A percentile compares a stretch with the other conserved stretches of the same genome.
phyloP scores from a whole-genome alignment of 2,797 vertebrate species.

The Aulostomus chinensis region DNA sequence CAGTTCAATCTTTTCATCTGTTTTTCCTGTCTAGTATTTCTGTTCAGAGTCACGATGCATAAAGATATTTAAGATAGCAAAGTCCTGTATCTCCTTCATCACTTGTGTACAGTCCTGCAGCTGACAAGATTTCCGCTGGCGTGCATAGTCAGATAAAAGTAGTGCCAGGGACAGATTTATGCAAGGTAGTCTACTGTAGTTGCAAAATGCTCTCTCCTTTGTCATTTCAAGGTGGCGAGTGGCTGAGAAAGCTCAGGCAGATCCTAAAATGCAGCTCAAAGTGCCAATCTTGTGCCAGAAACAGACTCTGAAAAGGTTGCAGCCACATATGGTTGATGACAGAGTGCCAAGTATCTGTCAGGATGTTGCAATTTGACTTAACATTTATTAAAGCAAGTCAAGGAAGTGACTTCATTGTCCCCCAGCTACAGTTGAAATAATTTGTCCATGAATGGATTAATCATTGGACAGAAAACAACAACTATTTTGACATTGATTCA shows the following conservation, averaged over 20 bases:
- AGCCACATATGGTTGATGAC: constrained; percentile 4
- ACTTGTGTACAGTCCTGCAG: background rate
- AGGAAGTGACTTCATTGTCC: constrained; percentile 1
- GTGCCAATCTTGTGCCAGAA: no score
- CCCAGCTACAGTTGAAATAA: background rate
- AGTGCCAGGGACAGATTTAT: constrained; percentile 27
- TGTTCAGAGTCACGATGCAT: no score
- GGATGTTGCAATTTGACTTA: constrained; percentile 22
- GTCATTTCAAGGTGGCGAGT: constrained; percentile 33
- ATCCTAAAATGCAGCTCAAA: no score
- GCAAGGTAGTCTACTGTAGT: constrained; percentile 25
- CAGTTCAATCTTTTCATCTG: no score
- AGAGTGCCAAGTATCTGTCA: constrained; percentile 42
- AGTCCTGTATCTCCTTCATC: background rate
- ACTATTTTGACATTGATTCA: no score
- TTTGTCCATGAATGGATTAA: no score
- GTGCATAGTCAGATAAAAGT: constrained; percentile 24
- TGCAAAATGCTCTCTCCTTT: constrained; percentile 29
- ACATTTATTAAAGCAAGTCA: constrained; percentile 24
- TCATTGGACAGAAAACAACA: no score
- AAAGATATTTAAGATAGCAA: no score
- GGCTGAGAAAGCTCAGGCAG: no score
- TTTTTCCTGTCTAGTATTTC: no score
- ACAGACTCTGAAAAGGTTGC: constrained; percentile 31
- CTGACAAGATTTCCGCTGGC: constrained; percentile 18